phyloP scores from a whole-genome alignment of 1,140 invertebrate genomes.

The Tetraneura akinire region DNA sequence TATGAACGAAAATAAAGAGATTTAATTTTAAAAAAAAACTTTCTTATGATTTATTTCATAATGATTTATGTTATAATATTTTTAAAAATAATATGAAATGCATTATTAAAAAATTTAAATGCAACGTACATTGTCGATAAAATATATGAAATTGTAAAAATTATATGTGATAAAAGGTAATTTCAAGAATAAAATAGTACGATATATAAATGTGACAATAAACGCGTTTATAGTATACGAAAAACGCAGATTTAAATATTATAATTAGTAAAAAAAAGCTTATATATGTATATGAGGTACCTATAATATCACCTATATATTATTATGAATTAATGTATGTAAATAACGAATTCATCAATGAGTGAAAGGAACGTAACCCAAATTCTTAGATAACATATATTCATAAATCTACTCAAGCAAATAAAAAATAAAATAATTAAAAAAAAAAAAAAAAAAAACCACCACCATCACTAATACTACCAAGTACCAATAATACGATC shows the following conservation, averaged over 20 bases:
- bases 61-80: too few relatives aligned
- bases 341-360: conserved; percentile 38
- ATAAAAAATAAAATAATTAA: conserved; percentile 35
- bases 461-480: too few relatives aligned
- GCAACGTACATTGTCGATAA: too few relatives aligned
- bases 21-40: too few relatives aligned
- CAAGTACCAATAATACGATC: too few relatives aligned
- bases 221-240: not conserved
- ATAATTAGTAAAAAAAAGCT: not conserved
- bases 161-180: too few relatives aligned
- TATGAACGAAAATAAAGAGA: too few relatives aligned
- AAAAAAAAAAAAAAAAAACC: not conserved
- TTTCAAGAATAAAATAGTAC: too few relatives aligned
- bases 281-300: not conserved
- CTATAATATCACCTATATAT: not conserved
- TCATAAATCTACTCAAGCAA: conserved; percentile 8
- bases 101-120: too few relatives aligned
- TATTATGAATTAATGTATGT: conserved; percentile 34
- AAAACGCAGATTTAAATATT: not conserved
- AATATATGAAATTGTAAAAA: too few relatives aligned
- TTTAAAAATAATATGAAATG: too few relatives aligned
- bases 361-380: conserved; percentile 36
- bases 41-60: too few relatives aligned
- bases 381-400: not conserved
- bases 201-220: not conserved